Conservation (phyloP, 2,888 invertebrate species). For the Coremacera marginata region DNA sequence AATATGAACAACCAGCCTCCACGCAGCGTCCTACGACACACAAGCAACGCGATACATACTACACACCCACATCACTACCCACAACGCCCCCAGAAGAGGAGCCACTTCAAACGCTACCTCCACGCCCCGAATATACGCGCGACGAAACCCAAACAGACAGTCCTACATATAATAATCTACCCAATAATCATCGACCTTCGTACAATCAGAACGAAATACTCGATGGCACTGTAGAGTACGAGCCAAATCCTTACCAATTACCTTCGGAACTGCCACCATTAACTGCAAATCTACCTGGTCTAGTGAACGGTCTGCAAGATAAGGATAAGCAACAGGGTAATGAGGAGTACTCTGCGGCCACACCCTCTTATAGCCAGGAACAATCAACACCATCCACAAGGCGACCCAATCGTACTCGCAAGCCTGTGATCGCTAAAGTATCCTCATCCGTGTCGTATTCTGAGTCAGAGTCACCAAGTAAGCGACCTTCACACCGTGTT, state of each 20-base stretch:
- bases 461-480: constrained; percentile 59
- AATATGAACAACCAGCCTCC: constrained; percentile 58
- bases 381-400: constrained; percentile 69
- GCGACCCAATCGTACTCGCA: constrained; percentile 71
- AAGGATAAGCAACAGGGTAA: constrained; percentile 58
- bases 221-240: constrained; percentile 67
- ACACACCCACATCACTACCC: constrained; percentile 58
- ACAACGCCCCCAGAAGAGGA: constrained; percentile 56
- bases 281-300: constrained; percentile 73
- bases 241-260: constrained; percentile 71
- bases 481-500: constrained; percentile 65
- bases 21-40: constrained; percentile 52
- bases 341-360: constrained; percentile 66
- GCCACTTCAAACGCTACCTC: constrained; percentile 52
- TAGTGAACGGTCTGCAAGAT: constrained; percentile 75
- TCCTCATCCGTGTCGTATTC: constrained; percentile 66
- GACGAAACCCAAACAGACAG: constrained; percentile 1
- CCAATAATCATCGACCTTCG: constrained; percentile 60
- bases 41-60: constrained; percentile 62
- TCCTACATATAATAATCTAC: constrained; percentile 44
- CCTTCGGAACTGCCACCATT: constrained; percentile 73
- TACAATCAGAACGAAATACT: constrained; percentile 65
- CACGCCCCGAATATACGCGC: neutral
- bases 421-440: constrained; percentile 67
- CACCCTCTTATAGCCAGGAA: constrained; percentile 59